phyloP scores from a whole-genome alignment of 2,113 vertebrate species.

The Ranitomeya variabilis region DNA sequence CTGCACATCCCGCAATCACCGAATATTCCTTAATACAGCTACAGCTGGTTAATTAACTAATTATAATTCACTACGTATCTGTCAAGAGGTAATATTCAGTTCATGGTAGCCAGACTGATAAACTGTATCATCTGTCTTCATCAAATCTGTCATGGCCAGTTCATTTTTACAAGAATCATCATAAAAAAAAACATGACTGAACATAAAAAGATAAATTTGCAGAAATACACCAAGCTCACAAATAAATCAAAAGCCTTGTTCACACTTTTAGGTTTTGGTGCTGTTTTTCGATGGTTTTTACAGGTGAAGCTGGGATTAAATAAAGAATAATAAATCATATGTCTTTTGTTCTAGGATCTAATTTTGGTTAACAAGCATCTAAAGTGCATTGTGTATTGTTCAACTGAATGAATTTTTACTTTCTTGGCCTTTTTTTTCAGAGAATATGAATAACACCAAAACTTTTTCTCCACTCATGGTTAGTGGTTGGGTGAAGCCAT shows the following conservation, averaged over 20 bases:
- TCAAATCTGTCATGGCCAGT: not conserved
- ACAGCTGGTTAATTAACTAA: not conserved
- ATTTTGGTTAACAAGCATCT: not conserved
- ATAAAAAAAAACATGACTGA: not conserved
- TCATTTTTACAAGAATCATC: not conserved
- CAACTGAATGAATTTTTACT: too few relatives aligned
- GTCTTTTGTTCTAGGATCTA: not conserved
- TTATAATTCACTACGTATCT: not conserved
- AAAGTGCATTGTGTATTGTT: too few relatives aligned
- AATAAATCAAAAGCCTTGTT: not conserved
- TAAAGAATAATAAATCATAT: not conserved
- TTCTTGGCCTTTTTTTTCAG: too few relatives aligned
- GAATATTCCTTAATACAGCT: not conserved
- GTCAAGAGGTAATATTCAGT: not conserved
- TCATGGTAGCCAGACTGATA: not conserved
- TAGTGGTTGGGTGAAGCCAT: too few relatives aligned
- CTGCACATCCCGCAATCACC: not conserved
- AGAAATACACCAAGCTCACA: not conserved
- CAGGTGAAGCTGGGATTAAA: too few relatives aligned
- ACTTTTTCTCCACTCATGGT: too few relatives aligned
- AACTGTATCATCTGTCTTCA: not conserved
- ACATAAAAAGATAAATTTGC: not conserved
- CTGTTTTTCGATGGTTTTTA: too few relatives aligned
- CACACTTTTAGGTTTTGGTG: not conserved
- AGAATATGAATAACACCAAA: too few relatives aligned